Conservation (phyloP, 2,113 vertebrate species). For the Bambusicola thoracicus region DNA sequence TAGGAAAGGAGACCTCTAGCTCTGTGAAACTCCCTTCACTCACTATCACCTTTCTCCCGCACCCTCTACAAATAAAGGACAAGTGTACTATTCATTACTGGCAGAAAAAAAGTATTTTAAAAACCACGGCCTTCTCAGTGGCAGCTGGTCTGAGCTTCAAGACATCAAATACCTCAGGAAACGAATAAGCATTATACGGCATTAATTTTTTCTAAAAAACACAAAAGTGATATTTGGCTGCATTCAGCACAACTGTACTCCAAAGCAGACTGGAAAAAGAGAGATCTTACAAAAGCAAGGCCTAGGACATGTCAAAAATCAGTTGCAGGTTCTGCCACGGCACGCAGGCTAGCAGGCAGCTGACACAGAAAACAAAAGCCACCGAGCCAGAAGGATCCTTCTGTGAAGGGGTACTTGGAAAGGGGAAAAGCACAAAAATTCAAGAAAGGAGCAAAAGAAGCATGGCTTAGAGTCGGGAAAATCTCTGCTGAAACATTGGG, state of each 20-base stretch:
- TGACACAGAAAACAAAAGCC: background rate
- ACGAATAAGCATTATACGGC: background rate
- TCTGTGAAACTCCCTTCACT: constrained; percentile 54
- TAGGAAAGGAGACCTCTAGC: constrained; percentile 23
- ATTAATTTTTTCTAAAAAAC: background rate
- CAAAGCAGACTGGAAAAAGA: background rate
- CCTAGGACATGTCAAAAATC: background rate
- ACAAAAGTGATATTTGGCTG: background rate
- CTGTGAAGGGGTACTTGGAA: background rate
- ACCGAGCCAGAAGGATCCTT: background rate
- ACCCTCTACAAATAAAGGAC: constrained; percentile 54
- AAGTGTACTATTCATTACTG: constrained; percentile 68
- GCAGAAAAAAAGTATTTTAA: background rate
- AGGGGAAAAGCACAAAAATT: background rate
- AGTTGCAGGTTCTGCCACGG: background rate
- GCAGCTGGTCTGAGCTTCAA: constrained; percentile 44
- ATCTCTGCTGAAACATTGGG: background rate
- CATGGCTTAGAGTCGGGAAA: background rate
- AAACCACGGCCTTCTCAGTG: background rate
- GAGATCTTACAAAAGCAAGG: background rate
- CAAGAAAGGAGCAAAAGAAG: background rate
- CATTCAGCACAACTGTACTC: background rate
- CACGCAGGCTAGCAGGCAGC: background rate
- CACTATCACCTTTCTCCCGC: constrained; percentile 56
- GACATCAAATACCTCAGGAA: constrained; percentile 44